Base-by-base conservation (phyloP, 2,113 vertebrate genomes). In the Copsychus sechellarum region DNA sequence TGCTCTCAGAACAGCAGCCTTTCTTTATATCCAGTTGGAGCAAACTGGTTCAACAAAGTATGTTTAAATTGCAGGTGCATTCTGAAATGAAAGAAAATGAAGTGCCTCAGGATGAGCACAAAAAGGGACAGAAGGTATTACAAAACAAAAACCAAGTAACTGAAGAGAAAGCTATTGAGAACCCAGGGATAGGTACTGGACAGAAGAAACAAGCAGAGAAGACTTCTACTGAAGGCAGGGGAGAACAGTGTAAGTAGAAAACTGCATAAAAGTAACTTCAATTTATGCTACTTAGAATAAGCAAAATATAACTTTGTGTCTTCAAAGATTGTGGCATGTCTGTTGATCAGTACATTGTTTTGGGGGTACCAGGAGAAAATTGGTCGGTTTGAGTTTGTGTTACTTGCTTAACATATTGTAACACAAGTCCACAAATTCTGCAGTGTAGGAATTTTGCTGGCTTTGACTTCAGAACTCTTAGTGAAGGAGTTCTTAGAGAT, bases 1-100 rank as follows among this genome's bases (percentile, higher is more conserved):
- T 84, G 40, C 60, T 47, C n/a, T 78, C 34, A 54, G 28, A 76
- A 42, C 54, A 57, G 1, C 40, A n/a, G 28, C 26, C 12, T 83
- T 80, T 58, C 38, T 54, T 65, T 48, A 42, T 22, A 50, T 6
- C 17, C 23, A 17, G 10, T 25, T 4, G 11, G 38, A 93, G 33
- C 15, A 48, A 83, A n/a, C 23, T n/a, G 23, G 48, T 47, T 66
- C n/a, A 86, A 51, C n/a, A 2, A 64, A 61, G 28, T n/a, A 6
- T 47, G 14, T 70, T 96, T 91, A 28, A 92, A 93, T 62, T 95
- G n/a, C 86, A 97, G 97, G 60, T 94, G 42, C 62, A 34, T 92
- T 96, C 82, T 3, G 93, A 96, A 69, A 93, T 80, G 86, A 96
- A 96, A 94, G 88, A 97, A 93, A 97, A 73, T 4, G 29, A 96